These are phyloP conservation scores for Deroplatys truncata DNA, from an alignment of 2,888 invertebrate genomes.

Conservation along the genomic window DNA sequence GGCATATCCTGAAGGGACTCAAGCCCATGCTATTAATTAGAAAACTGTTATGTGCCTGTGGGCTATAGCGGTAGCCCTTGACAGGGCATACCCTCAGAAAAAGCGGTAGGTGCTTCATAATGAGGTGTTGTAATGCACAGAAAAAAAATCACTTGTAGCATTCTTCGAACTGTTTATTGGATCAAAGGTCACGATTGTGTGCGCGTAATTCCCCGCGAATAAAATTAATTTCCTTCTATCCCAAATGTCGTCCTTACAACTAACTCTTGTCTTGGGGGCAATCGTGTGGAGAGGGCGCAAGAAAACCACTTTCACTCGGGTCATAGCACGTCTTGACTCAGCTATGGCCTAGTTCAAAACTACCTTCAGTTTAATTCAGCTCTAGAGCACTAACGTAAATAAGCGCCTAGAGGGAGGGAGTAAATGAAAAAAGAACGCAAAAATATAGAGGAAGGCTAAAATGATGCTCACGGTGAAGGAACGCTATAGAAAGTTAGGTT, in stretches of 20 bases:
- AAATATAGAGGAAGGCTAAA: background rate
- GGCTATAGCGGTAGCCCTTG: background rate
- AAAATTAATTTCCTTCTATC: conserved; percentile 4
- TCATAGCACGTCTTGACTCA: background rate
- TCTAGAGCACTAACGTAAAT: background rate
- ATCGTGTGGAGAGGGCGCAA: background rate
- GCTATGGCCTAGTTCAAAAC: background rate
- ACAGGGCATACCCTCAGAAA: background rate
- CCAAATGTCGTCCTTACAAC: conserved; percentile 8
- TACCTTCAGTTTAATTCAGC: background rate
- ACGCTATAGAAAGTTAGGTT: background rate
- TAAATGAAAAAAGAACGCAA: background rate
- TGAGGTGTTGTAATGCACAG: background rate
- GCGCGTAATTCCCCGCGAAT: background rate
- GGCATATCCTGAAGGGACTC: background rate
- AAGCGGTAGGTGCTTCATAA: background rate
- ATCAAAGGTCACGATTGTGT: background rate
- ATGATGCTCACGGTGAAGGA: background rate
- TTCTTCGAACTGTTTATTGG: background rate
- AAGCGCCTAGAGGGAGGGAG: background rate
- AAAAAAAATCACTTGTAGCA: background rate
- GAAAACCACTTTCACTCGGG: background rate
- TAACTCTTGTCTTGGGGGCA: background rate
- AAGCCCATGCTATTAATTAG: background rate
- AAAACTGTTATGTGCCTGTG: background rate